Conservation (phyloP, 2,797 vertebrate species). For the Chelon labrosus region DNA sequence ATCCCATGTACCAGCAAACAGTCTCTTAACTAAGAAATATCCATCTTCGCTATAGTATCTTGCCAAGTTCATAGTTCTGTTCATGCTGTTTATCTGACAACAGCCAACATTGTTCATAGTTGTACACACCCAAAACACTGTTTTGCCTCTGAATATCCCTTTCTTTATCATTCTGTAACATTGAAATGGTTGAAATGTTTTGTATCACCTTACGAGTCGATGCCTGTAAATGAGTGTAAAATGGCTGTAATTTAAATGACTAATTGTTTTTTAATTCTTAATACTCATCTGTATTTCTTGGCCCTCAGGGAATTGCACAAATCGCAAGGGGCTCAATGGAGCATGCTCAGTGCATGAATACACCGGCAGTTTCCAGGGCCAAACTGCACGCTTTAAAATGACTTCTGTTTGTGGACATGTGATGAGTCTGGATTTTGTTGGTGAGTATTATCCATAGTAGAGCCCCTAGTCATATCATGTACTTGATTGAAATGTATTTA, state of each 20-base stretch:
- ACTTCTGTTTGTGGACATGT: conserved; percentile 97
- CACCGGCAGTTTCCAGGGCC: conserved; percentile 88
- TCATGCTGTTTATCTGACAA: too few species aligned
- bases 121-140: too few species aligned
- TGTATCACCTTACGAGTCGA: not conserved
- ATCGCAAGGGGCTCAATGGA: conserved; percentile 94
- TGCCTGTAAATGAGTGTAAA: not conserved
- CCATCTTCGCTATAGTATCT: too few species aligned
- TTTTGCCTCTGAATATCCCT: too few species aligned
- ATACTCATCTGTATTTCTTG: conserved; percentile 8
- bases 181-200: not conserved
- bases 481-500: too few species aligned
- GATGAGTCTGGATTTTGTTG: conserved; percentile 98
- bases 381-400: conserved; percentile 93
- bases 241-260: not conserved
- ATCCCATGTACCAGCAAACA: too few species aligned
- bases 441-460: conserved; percentile 70
- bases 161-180: too few species aligned
- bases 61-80: too few species aligned
- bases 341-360: conserved; percentile 96
- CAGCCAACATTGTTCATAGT: too few species aligned
- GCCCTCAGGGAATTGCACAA: conserved; percentile 88
- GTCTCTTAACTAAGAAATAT: too few species aligned
- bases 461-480: too few species aligned
- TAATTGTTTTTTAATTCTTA: not conserved